Evolutionary conservation across 2,113 vertebrate species (phyloP), one percentile per base, ranked within the genome.

Genomic region (Paracanthobrama guichenoti): DNA sequence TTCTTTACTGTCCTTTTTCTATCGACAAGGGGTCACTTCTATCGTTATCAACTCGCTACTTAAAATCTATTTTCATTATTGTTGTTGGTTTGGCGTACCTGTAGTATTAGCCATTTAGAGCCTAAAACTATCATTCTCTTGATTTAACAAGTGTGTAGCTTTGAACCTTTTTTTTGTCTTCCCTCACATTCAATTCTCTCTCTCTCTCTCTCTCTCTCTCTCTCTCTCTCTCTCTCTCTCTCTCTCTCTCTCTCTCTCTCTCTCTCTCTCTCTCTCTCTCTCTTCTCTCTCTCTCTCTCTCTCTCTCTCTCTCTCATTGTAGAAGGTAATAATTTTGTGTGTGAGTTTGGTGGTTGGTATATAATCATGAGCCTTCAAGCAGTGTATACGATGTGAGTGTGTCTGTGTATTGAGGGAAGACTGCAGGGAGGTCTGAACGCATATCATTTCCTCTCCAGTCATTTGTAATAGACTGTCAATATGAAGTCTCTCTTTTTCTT

Each of bases 381-480:
- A 57, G 83, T 71, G 76, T 84, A 13, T n/a, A n/a, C n/a, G n/a
- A n/a, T 35, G 73, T 26, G 55, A 12, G 31, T 62, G 53, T 74
- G 84, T 85, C 77, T 80, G 60, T 76, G 72, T 77, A 3, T 64
- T 81, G 71, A 55, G 57, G 69, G 24, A 42, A 39, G 76, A 81
- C 55, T 84, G 35, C 39, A 35, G 81, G 57, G 60, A 80, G 75
- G 50, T 60, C 74, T 79, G 79, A 85, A 64, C 64, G 80, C 83
- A 85, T 69, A 83, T 83, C 10, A 81, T 85, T 85, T 84, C 62
- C 48, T 67, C 59, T 79, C 14, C 79, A 85, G 67, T 86, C 74
- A 67, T 75, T 84, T 84, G 76, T 73, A 88, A 84, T 57, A 88
- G 62, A 82, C 72, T 82, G 78, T 84, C 82, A 64, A 79, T 75